Base-by-base conservation (phyloP, 2,888 invertebrate species). In the Ethmia dodecea region DNA sequence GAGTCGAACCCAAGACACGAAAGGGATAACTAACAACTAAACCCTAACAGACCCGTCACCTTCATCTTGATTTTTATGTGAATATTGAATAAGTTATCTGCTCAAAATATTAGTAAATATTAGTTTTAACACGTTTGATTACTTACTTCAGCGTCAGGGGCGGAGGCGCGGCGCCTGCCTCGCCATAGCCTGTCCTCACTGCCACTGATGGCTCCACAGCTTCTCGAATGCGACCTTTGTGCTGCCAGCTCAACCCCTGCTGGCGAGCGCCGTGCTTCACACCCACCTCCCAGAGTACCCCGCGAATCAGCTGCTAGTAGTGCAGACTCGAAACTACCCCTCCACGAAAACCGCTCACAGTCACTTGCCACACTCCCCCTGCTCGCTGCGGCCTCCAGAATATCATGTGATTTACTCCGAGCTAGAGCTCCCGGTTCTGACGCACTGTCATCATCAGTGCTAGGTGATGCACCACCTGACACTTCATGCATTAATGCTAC, bases 401-500 rank as follows among this genome's bases (percentile, higher is more conserved):
- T 88, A 68, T 95, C 95, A 68, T 95, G 95, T 32, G 94, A 95
- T 63, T 92, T 90, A 60, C 94, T 94, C 32, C 95, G 87, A 1
- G 94, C 93, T 31, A 94, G 76, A 33, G 91, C 88, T 1, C 88
- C 86, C 13, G 89, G 84, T 43, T 93, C 93, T 0, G 92, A 91
- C 1, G 92, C 91, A 43, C 91, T 93, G 41, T 92, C 93, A 36
- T 92, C 92, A 43, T 91, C 91, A 31, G 92, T 92, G 35, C 92
- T 93, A 0, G 93, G 90, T 47, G 93, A 92, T 5, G 88, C 88
- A 18, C 94, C 93, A 31, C 92, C 94, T 10, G 94, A 94, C 1
- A 96, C 96, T 66, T 96, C 96, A 64, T 96, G 95, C 96, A 96
- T 96, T 40, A 96, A 80, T 0, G 95, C 95, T 14, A 95, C 95